phyloP scores from a whole-genome alignment of 2,888 invertebrate species.

The Marronus borbonicus region DNA sequence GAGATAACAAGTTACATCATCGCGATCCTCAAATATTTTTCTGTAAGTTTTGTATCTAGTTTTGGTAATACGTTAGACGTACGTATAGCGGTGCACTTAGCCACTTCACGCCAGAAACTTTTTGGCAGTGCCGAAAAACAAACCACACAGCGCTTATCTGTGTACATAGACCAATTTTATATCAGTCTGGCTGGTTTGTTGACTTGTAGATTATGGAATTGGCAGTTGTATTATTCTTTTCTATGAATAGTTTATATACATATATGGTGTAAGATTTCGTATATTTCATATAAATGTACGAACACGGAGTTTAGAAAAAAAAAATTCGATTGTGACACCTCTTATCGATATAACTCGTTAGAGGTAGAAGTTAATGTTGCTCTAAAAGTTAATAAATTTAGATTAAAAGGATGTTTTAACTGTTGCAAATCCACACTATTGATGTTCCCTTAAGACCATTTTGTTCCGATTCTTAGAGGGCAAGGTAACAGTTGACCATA shows the following conservation, averaged over 20 bases:
- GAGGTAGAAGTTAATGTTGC: not conserved
- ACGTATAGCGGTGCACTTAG: not conserved
- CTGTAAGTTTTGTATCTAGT: not conserved
- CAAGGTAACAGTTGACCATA: no score
- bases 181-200: constrained; percentile 21
- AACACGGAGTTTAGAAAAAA: no score
- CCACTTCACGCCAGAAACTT: not conserved
- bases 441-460: no score
- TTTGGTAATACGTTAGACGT: no score
- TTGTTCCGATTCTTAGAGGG: no score
- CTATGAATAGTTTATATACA: not conserved
- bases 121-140: constrained; percentile 25
- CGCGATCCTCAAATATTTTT: not conserved
- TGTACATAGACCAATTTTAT: not conserved
- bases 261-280: not conserved
- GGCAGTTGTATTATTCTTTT: constrained; percentile 21
- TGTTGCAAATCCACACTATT: no score
- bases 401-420: no score
- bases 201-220: constrained; percentile 28
- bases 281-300: no score
- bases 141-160: not conserved
- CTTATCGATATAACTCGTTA: no score
- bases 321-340: no score
- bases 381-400: not conserved
- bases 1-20: no score